Base-by-base conservation (phyloP, 2,888 invertebrate genomes). In the Sinotaia quadrata region DNA sequence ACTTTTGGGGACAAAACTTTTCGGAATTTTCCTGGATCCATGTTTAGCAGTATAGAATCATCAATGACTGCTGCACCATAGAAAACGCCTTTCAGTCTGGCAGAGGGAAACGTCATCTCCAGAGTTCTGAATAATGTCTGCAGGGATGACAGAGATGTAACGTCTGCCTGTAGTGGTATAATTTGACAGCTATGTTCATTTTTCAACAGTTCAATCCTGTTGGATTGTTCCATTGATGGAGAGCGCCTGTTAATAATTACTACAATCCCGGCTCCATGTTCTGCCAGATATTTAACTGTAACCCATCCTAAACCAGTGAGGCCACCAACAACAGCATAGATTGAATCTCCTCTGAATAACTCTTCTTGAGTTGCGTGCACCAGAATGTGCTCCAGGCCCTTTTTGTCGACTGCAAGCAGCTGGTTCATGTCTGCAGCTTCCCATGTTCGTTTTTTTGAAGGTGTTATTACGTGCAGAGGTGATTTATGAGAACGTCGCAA, bases 251-350 rank as follows among this genome's bases (percentile, higher is more conserved):
- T 78, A 7, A 83, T n/a, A 24, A 75, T 73, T n/a, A 71, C 75
- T 2, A 82, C 62, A 24, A 65, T 37, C 0, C 78, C 76, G 34
- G 80, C 83, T 3, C 79, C 78, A 18, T 63, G 61, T 57, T 69
- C 65, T 2, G 76, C 76, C 37, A 82, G 67, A 29, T 74, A 69
- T 12, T 72, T 67, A 2, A 80, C 71, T 34, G 78, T 63, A n/a
- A 77, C 76, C 81, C 81, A 81, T 4, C 83, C 83, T 2, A 83
- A 70, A 4, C 83, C 83, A 5, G 78, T 81, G 12, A 79, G 70
- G 2, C 83, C 81, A 15, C 83, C 83, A 8, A 81, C 75, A 18
- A 81, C 74, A 12, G 82, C 56, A 56, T 83, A 83, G 18, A 71
- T 66, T 24, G 74, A 71, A 24, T 77, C 60, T 31, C 67, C 54